Evolutionary conservation across 1,140 invertebrate genomes (phyloP), one percentile per base, ranked within the genome.

Genomic region (Bombus sylvicola): DNA sequence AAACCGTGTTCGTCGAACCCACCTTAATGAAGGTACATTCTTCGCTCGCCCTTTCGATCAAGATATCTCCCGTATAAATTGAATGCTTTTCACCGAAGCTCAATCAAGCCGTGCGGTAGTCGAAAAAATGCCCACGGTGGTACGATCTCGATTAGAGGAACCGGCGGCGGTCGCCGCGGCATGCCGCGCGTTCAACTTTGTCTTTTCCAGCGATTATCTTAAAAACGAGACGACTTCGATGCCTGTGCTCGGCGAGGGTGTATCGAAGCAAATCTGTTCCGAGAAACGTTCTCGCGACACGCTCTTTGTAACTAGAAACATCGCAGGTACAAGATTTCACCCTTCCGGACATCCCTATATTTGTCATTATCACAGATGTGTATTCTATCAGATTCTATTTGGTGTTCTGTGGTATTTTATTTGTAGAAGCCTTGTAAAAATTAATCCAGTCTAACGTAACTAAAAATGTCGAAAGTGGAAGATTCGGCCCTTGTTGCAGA

Each of bases 1-100:
- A 91, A 91, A 91, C 80, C 90, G 87, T 91, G 90, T 91, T 90
- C 85, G 85, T 91, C 71, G 89, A 83, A 86, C 53, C 72, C 68
- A n/a, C 71, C 89, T 91, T 91, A 91, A 91, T 91, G 90, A 91
- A 91, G 90, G 90, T 90, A 91, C 90, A 91, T 91, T 91, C 90
- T 89, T 91, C 87, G 85, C 75, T 85, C 85, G 87, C 71, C 69
- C 87, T 82, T 85, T 87, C 75, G 89, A 91, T 91, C 90, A 91
- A 91, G 90, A 90, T 91, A 91, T 91, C 89, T 79, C 41, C 82
- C 75, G 72, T 91, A 90, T 91, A 91, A 90, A 90, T 91, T 88
- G 90, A 89, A 91, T 91, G 76, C 90, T 90, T 90, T 91, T 91
- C 90, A 91, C 85, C 80, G 89, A 90, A 86, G 85, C 87, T 91